These are phyloP conservation scores for Tiaroga cobitis DNA, from an alignment of 2,797 vertebrate genomes.

Conservation along the genomic window DNA sequence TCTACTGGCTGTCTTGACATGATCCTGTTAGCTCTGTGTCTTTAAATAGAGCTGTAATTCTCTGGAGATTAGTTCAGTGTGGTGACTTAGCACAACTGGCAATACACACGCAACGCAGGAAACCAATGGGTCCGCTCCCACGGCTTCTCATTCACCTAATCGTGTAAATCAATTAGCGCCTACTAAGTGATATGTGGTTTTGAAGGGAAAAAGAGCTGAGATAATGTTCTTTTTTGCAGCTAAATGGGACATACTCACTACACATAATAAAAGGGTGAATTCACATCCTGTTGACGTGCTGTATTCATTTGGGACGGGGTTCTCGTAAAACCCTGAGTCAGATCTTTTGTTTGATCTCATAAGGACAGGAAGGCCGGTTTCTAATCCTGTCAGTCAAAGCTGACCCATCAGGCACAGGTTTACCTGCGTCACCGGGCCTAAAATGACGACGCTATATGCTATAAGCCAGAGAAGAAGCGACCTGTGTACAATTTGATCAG, in stretches of 20 bases:
- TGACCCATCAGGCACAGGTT: constrained; percentile 32
- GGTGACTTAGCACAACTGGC: constrained; percentile 9
- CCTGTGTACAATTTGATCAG: neutral
- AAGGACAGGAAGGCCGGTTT: constrained; percentile 29
- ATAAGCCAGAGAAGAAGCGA: neutral
- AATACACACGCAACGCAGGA: constrained; percentile 19
- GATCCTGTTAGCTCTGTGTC: constrained; percentile 40
- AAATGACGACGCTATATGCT: neutral
- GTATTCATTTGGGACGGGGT: neutral
- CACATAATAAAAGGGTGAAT: neutral
- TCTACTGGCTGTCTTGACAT: constrained; percentile 10
- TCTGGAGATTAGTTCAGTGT: constrained; percentile 45
- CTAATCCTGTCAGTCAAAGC: constrained; percentile 50
- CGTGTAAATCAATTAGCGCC: constrained; percentile 1
- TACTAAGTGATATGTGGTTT: neutral
- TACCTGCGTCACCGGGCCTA: constrained; percentile 38
- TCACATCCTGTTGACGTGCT: neutral
- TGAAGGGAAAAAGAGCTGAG: neutral
- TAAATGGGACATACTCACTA: neutral
- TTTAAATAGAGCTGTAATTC: constrained; percentile 60
- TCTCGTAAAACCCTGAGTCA: constrained; percentile 25
- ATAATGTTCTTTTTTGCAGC: neutral
- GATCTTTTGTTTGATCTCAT: constrained; percentile 40
- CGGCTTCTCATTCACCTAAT: neutral
- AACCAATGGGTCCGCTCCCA: constrained; percentile 24